phyloP scores from a whole-genome alignment of 2,888 invertebrate genomes.

The Embidobia sp. region DNA sequence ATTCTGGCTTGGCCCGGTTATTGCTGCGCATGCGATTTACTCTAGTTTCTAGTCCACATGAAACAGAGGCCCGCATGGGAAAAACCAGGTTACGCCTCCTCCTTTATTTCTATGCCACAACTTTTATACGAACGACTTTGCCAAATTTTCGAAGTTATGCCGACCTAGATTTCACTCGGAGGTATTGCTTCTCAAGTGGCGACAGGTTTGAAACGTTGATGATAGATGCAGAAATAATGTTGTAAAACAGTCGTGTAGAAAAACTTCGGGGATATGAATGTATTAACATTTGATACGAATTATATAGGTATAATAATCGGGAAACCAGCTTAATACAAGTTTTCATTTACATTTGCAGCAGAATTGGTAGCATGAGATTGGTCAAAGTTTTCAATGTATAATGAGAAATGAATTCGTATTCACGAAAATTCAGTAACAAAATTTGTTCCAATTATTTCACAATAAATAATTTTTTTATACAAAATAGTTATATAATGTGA shows the following conservation, averaged over 20 bases:
- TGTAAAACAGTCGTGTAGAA: neutral
- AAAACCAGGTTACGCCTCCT: conserved; percentile 66
- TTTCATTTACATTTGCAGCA: too few species aligned
- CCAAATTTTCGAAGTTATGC: conserved; percentile 40
- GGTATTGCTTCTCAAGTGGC: conserved; percentile 18
- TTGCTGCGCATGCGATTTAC: conserved; percentile 68
- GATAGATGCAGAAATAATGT: conserved; percentile 7
- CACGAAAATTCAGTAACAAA: too few species aligned
- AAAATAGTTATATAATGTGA: too few species aligned
- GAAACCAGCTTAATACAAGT: too few species aligned
- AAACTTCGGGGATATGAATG: too few species aligned
- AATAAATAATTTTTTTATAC: too few species aligned
- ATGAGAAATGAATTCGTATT: too few species aligned
- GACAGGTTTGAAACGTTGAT: neutral
- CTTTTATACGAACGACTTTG: conserved; percentile 36
- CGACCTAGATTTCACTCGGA: conserved; percentile 25
- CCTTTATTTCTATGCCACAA: conserved; percentile 42
- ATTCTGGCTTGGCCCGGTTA: conserved; percentile 66
- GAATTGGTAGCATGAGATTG: too few species aligned
- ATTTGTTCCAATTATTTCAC: too few species aligned
- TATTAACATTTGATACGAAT: too few species aligned
- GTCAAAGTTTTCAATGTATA: too few species aligned
- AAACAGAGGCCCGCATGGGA: conserved; percentile 50
- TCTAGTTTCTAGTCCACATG: conserved; percentile 64
- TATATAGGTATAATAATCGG: too few species aligned